phyloP scores from a whole-genome alignment of 2,888 invertebrate genomes.

The Nomada fucata region DNA sequence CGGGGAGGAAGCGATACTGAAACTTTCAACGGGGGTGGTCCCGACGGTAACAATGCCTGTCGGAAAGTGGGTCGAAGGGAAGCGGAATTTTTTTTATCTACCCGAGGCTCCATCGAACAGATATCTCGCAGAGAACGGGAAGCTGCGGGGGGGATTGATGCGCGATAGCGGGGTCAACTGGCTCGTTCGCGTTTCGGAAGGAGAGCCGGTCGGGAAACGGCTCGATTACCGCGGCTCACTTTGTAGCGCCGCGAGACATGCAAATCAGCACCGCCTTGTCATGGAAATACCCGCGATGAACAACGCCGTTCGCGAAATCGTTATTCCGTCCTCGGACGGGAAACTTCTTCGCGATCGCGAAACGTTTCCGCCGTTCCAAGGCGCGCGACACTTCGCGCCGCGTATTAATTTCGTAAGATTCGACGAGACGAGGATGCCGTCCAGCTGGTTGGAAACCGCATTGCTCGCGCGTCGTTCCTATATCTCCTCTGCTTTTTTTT shows the following conservation, averaged over 20 bases:
- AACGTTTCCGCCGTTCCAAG: not conserved
- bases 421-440: not conserved
- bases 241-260: slow-evolving; percentile 51
- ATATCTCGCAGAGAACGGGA: not conserved
- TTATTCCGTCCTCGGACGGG: slow-evolving; percentile 55
- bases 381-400: slow-evolving; percentile 4
- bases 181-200: slow-evolving; percentile 25
- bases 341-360: slow-evolving; percentile 25
- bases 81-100: slow-evolving; percentile 1
- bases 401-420: slow-evolving; percentile 43
- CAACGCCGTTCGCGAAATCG: slow-evolving; percentile 27
- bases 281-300: slow-evolving; percentile 52
- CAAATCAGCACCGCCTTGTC: slow-evolving; percentile 55
- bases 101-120: slow-evolving; percentile 1
- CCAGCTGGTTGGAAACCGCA: not conserved
- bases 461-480: slow-evolving; percentile 14
- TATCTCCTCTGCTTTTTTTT: slow-evolving; percentile 40
- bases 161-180: slow-evolving; percentile 10
- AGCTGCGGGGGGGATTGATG: too few species aligned
- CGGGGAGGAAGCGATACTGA: not conserved
- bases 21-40: not conserved
- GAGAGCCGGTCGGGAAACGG: slow-evolving; percentile 39
- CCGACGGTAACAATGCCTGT: not conserved
- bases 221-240: slow-evolving; percentile 49
- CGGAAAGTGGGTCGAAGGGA: slow-evolving; percentile 11